Percentiles rank a stretch among this genome's conserved stretches.
Conservation (phyloP, 2,113 vertebrate species). For the Mirza zaza region DNA sequence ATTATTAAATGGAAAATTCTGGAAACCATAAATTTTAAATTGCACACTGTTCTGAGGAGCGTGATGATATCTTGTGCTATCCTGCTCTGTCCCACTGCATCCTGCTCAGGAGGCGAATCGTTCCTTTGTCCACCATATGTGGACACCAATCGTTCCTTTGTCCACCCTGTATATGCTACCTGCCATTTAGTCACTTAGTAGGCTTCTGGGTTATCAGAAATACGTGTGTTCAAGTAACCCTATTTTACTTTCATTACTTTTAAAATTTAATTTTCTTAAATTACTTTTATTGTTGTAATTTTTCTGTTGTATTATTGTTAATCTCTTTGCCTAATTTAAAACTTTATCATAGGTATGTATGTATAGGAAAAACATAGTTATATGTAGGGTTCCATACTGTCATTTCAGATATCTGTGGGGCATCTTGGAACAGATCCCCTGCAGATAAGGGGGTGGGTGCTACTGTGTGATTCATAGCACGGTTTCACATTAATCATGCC, state of each 20-base stretch:
- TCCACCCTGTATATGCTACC: neutral
- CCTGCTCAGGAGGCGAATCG: neutral
- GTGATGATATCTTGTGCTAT: neutral
- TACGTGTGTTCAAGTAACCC: neutral
- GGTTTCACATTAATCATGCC: neutral
- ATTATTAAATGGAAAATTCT: neutral
- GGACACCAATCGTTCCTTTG: neutral
- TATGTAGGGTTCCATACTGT: neutral
- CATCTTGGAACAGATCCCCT: neutral
- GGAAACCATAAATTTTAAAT: neutral
- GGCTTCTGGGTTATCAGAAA: neutral
- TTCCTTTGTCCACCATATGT: neutral
- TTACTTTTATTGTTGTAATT: neutral
- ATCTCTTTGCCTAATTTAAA: neutral
- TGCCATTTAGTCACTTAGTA: neutral
- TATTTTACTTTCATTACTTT: neutral
- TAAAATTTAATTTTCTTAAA: neutral
- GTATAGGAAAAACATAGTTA: neutral
- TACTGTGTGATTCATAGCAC: neutral
- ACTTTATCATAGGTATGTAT: neutral
- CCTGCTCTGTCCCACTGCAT: neutral
- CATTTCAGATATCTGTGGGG: neutral
- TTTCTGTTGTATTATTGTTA: neutral
- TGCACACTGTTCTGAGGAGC: neutral
- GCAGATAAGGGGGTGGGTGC: neutral